Conservation (phyloP, 2,888 invertebrate species). For the Hydriomena furcata region DNA sequence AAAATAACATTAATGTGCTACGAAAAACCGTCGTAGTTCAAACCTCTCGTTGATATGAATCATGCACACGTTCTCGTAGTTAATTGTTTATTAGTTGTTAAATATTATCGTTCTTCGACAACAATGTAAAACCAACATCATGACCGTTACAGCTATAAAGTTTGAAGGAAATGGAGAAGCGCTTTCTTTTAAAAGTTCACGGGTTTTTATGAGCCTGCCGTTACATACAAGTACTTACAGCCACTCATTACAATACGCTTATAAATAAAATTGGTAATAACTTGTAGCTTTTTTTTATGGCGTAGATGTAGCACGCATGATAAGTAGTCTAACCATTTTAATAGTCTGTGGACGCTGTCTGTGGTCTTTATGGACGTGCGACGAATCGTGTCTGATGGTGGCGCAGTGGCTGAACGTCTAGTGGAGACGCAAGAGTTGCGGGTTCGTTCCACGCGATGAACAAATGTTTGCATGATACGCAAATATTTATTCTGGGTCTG, state of each 20-base stretch:
- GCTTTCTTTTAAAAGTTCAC: conserved; percentile 18
- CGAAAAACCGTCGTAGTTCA: conserved; percentile 21
- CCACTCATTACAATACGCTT: conserved; percentile 17
- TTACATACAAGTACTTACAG: conserved; percentile 5
- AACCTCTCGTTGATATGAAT: conserved; percentile 10
- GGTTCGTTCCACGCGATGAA: no score
- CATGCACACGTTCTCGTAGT: background rate
- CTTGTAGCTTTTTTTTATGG: conserved; percentile 8
- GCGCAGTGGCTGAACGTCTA: no score
- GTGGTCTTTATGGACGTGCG: conserved; percentile 1
- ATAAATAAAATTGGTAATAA: conserved; percentile 15
- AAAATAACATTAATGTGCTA: conserved; percentile 25
- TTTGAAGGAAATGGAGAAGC: conserved; percentile 15
- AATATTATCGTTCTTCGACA: conserved; percentile 13
- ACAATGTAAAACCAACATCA: conserved; percentile 13
- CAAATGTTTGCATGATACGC: no score
- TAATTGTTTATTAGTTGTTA: conserved; percentile 17
- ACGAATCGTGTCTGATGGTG: no score
- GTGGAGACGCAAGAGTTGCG: no score
- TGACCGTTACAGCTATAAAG: conserved; percentile 19
- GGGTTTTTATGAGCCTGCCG: conserved; percentile 14
- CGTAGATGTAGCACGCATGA: conserved; percentile 12
- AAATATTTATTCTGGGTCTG: no score
- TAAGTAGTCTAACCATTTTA: conserved; percentile 6
- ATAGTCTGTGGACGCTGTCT: background rate